These are phyloP conservation scores for Megalurothrips usitatus DNA, from an alignment of 2,888 invertebrate species.

Conservation along the genomic window DNA sequence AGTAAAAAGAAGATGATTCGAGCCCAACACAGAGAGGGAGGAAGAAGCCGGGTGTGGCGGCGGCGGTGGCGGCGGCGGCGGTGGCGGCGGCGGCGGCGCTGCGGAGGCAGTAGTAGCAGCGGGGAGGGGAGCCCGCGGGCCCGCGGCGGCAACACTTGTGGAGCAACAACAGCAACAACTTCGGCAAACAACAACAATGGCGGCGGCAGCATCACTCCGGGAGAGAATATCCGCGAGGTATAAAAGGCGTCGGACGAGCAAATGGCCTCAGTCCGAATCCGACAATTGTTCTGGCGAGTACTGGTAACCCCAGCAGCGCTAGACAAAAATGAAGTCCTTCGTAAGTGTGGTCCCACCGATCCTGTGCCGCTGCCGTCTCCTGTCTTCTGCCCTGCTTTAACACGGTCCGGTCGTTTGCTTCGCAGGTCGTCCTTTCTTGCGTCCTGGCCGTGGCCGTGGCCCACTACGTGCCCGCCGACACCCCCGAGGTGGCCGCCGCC, in stretches of 20 bases:
- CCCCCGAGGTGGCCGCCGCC: constrained; percentile 24
- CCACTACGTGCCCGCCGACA: constrained; percentile 23
- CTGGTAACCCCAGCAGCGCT: constrained; percentile 17
- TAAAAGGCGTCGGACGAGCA: constrained; percentile 15
- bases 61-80: background rate
- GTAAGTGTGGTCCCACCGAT: background rate
- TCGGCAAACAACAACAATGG: background rate
- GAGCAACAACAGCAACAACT: constrained; percentile 11
- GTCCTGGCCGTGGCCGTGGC: constrained; percentile 23
- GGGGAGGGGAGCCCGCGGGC: background rate
- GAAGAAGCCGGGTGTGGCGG: background rate
- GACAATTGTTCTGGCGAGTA: constrained; percentile 7
- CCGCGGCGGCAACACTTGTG: background rate
- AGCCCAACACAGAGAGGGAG: constrained; percentile 2
- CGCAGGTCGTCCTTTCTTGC: constrained; percentile 5
- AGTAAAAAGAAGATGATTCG: background rate
- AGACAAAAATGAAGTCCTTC: constrained; percentile 17
- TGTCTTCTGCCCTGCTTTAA: background rate
- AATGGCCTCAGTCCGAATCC: constrained; percentile 15
- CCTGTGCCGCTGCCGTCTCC: background rate
- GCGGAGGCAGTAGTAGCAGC: background rate
- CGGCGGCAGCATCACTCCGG: background rate
- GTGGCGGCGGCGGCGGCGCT: background rate
- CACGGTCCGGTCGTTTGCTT: background rate
- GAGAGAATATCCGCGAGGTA: constrained; percentile 18